phyloP scores from a whole-genome alignment of 2,888 invertebrate species.

The Drosophila mettleri region DNA sequence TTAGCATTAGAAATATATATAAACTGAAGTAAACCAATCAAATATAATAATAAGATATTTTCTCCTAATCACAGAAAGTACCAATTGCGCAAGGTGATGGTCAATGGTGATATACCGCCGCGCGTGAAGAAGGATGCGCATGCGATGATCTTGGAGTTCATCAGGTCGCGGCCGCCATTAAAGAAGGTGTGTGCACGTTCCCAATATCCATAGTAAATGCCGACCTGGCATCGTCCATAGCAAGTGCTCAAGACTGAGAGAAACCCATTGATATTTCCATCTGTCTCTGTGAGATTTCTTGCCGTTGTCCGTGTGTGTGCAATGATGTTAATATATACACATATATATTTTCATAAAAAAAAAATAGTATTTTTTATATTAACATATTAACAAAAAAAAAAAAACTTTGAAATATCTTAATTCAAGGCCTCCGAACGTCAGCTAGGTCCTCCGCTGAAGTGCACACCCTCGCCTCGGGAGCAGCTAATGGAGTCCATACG shows the following conservation, averaged over 20 bases:
- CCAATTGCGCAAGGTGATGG: constrained; percentile 93
- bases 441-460: constrained; percentile 90
- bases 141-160: constrained; percentile 97
- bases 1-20: too few relatives aligned
- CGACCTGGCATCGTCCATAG: background rate
- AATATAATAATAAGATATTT: constrained; percentile 13
- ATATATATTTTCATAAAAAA: constrained; percentile 10
- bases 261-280: background rate
- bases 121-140: constrained; percentile 97
- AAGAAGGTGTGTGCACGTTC: constrained; percentile 89
- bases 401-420: background rate
- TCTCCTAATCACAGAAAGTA: constrained; percentile 87
- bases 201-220: constrained; percentile 10
- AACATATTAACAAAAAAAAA: background rate
- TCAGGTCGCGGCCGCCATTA: constrained; percentile 96
- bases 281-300: background rate
- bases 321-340: background rate
- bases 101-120: constrained; percentile 92
- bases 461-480: constrained; percentile 92
- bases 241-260: background rate
- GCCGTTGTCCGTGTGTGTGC: constrained; percentile 1
- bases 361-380: background rate
- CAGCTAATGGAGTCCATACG: constrained; percentile 94
- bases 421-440: constrained; percentile 92
- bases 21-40: too few relatives aligned